Conservation (phyloP, 1,140 invertebrate genomes). For the Eriocheir sinensis region DNA sequence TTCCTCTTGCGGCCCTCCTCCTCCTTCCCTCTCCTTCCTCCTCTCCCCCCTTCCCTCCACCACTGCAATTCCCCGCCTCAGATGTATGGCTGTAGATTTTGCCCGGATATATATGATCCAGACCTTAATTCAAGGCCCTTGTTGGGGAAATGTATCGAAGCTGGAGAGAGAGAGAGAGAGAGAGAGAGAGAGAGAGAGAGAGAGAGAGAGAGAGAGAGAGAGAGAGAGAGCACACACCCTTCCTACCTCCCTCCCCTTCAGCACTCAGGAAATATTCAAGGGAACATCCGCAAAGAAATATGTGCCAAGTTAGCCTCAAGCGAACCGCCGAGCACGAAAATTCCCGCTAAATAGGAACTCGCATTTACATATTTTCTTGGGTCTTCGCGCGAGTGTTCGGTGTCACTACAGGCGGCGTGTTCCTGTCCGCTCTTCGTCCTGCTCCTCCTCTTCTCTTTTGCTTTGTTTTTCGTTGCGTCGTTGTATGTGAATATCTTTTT, state of each 20-base stretch:
- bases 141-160: slow-evolving; percentile 4
- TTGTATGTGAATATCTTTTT: too few relatives aligned
- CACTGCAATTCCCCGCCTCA: background rate
- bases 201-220: background rate
- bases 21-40: background rate
- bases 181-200: background rate
- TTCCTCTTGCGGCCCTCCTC: too few relatives aligned
- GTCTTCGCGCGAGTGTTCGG: too few relatives aligned
- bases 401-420: too few relatives aligned
- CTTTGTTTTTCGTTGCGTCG: too few relatives aligned
- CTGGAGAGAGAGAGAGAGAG: background rate
- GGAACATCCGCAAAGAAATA: too few relatives aligned
- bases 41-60: background rate
- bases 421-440: too few relatives aligned
- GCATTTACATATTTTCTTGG: too few relatives aligned
- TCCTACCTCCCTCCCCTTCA: background rate
- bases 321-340: too few relatives aligned
- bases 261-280: background rate
- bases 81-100: slow-evolving; percentile 16
- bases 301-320: too few relatives aligned
- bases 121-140: background rate
- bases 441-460: background rate
- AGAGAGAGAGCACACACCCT: background rate
- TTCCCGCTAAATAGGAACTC: too few relatives aligned
- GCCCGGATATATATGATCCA: background rate